Base-by-base conservation (phyloP, 2,113 vertebrate species). In the Epinephelus lanceolatus region DNA sequence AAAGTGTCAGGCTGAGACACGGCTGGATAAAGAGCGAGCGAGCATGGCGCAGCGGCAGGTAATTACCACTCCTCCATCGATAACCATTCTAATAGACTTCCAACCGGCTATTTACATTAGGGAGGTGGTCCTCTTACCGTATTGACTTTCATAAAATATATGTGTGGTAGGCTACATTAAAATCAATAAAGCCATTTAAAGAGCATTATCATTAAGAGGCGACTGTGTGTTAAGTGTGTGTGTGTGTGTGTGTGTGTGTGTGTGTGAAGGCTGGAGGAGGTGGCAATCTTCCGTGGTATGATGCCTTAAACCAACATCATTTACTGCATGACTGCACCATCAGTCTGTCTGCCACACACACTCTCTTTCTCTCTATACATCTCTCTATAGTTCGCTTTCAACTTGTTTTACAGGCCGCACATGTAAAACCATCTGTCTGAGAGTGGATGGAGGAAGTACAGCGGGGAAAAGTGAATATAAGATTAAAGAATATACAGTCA, bases 151-250 rank as follows among this genome's bases (percentile, higher is more conserved):
- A 94, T 93, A 93, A 92, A 93, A 92, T 92, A 87, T 90, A 89
- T 86, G 91, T 90, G 88, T 86, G 84, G 75, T 72, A 52, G 69
- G 86, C 88, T 90, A 89, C 91, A 93, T 94, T 93, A 90, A 92
- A 94, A 95, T 95, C 95, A 93, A 95, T 94, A 92, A 75, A 89
- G 91, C 80, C 91, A 92, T 93, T 94, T 93, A 94, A 94, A 86
- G 78, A 86, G 90, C 91, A 94, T 94, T 94, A 94, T 90, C 92
- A 94, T 95, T 94, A 94, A 90, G 85, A 79, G 70, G 76, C 30
- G 63, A 80, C 80, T 91, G 87, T 87, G 86, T 66, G 73, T 75
- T 78, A 68, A 81, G 81, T 72, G 60, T 67, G 65, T 30, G 63
- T 21, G 69, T 63, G 68, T 69, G 73, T 42, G 73, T n/a, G 81